Base-by-base conservation (phyloP, 2,113 vertebrate species). In the Bungarus multicinctus region DNA sequence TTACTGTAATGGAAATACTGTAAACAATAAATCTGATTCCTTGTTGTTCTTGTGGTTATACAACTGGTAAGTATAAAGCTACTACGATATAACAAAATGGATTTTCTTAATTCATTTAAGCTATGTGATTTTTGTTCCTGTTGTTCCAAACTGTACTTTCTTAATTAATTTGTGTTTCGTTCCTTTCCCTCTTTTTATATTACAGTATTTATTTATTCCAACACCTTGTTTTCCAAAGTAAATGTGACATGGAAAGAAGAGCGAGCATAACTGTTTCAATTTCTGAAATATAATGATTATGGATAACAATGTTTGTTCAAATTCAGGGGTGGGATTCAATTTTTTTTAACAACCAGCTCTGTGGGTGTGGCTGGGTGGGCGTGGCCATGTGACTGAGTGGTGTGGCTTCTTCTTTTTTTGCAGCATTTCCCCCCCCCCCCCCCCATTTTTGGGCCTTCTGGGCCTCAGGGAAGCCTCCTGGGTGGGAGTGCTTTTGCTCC, bases 81-180 rank as follows among this genome's bases (percentile, higher is more conserved):
- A 39, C 89, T 94, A 18, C 90, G 89, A 94, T 43, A 30, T 8
- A 93, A 94, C 39, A 69, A 16, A 50, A 52, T 85, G 69, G 27
- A 87, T 95, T 81, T 93, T 96, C 88, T 95, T 92, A 94, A 96
- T 95, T 53, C 86, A 16, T 60, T 94, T 93, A 91, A 94, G 92
- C 64, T 91, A 90, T 96, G 88, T 91, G 88, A 53, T 91, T 96
- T 94, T 57, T 23, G 87, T 94, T 25, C 85, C 23, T 94, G 58
- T 94, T 93, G 47, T 52, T 94, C 74, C 88, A 91, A 45, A n/a
- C 22, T 90, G 1, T 6, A 5, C 85, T 96, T 86, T 53, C 30
- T 90, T n/a, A 52, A 10, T 2, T 47, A 6, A 85, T 43, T 27
- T 55, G 34, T 0, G 64, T n/a, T 87, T 9, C 11, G 8, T 93